A percentile compares a stretch with the other conserved stretches of the same genome.
These are phyloP conservation scores for Pelusios castaneus DNA, from an alignment of 2,113 vertebrate genomes.

Conservation along the genomic window DNA sequence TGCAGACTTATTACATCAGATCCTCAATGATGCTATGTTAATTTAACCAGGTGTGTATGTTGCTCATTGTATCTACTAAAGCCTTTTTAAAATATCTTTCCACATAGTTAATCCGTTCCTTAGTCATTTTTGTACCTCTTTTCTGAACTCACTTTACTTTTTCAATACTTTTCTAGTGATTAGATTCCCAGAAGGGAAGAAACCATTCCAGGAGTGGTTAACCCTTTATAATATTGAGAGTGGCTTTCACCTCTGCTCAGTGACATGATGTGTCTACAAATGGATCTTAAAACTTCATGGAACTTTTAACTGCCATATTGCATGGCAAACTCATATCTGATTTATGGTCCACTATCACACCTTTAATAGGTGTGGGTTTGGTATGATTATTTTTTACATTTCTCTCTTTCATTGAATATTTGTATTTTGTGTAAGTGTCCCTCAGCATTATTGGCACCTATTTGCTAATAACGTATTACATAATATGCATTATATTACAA, in stretches of 20 bases:
- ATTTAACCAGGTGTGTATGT: conserved; percentile 38
- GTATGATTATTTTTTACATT: background rate
- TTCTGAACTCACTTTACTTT: background rate
- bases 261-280: background rate
- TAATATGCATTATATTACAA: background rate
- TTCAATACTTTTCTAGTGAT: background rate
- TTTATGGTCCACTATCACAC: background rate
- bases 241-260: background rate
- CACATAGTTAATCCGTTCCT: background rate
- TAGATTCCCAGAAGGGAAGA: background rate
- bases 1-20: background rate
- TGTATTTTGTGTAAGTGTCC: background rate
- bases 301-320: background rate
- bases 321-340: background rate
- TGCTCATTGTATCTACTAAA: background rate
- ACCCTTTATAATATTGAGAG: background rate
- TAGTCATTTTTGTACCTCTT: background rate
- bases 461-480: background rate
- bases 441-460: background rate
- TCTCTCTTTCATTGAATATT: background rate
- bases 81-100: background rate
- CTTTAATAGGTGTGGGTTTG: background rate
- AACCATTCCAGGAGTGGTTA: background rate
- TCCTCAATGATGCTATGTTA: background rate
- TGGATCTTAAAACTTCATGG: background rate